Evolutionary conservation across 37 sponge, comb jelly and placozoan species (phyloP).

Genomic region (Axinella damicornis): DNA sequence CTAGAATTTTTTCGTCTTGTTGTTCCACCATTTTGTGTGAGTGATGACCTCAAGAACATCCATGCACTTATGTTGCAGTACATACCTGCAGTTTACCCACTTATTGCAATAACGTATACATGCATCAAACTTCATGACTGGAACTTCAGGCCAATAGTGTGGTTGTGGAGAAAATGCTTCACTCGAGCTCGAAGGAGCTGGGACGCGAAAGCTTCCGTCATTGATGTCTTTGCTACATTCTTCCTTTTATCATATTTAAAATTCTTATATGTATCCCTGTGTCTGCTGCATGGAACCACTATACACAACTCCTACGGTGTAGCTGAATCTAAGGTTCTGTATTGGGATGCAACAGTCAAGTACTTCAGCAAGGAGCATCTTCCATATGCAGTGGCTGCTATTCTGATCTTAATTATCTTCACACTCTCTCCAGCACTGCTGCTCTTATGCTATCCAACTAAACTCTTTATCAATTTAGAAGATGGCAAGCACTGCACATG

Average conservation of each 20-base stretch:
- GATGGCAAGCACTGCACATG: too few relatives aligned
- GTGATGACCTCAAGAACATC: background rate
- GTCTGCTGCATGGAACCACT: background rate
- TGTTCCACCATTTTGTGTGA: constrained; percentile 8
- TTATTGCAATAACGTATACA: background rate
- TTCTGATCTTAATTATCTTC: too few relatives aligned
- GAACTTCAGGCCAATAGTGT: background rate
- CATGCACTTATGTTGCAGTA: constrained; percentile 8
- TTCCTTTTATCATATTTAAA: constrained; percentile 18
- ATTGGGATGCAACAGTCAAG: background rate
- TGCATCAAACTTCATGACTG: constrained; percentile 14
- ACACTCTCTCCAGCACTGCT: too few relatives aligned
- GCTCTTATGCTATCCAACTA: too few relatives aligned
- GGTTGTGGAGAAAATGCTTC: constrained; percentile 9
- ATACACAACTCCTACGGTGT: background rate
- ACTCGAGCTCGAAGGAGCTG: background rate
- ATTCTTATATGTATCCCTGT: constrained; percentile 1
- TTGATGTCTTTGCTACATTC: constrained; percentile 11
- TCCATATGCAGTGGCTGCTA: too few relatives aligned
- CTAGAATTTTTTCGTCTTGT: constrained; percentile 34
- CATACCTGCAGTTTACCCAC: constrained; percentile 20
- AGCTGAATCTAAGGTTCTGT: background rate
- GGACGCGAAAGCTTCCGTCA: background rate
- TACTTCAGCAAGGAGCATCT: constrained; percentile 2
- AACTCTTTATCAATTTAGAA: too few relatives aligned